Evolutionary conservation across 2,113 vertebrate species (phyloP), one percentile per base, ranked within the genome.

Genomic region (Nothocercus nigrocapillus): DNA sequence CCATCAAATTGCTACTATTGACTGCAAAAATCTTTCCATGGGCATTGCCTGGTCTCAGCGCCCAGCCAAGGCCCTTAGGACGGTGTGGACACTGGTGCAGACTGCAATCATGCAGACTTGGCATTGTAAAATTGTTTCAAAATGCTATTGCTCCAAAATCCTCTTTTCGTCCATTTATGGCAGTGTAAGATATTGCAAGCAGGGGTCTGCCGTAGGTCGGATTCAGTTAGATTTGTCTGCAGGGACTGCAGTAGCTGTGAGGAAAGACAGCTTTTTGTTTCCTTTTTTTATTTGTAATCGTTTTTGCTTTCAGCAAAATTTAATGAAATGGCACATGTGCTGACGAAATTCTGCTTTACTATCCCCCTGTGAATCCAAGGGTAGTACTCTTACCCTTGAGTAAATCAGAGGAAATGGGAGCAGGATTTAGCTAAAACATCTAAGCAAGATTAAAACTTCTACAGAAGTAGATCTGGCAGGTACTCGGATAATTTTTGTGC

Each of bases 331-430:
- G 61, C 44, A 83, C 90, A 94, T 6, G 28, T 38, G 34, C 22
- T 66, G 74, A 82, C 72, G 70, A 72, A 79, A 79, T 88, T 76
- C 53, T 61, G 25, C 20, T 51, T 68, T 79, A 58, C 56, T 66
- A 85, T 87, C 78, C 87, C 70, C 44, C 70, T 93, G 91, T 54
- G 94, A 77, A 56, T 91, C 89, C 70, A 63, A 77, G 67, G 84
- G 79, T 22, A 27, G 40, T 32, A 73, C 25, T 80, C n/a, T 69
- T 87, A 64, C 89, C 91, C 75, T 94, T 36, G 61, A 76, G 70
- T 69, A 59, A 89, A 61, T 38, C 14, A 16, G 63, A 80, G 25
- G 16, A 89, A 91, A 85, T 9, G 10, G 30, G 53, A 89, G 44
- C 47, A 45, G 36, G 6, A 90, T 91, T 91, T 69, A 73, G 66